A percentile compares a stretch with the other conserved stretches of the same genome.
phyloP scores from a whole-genome alignment of 2,888 invertebrate species.

The Spialia ferax region DNA sequence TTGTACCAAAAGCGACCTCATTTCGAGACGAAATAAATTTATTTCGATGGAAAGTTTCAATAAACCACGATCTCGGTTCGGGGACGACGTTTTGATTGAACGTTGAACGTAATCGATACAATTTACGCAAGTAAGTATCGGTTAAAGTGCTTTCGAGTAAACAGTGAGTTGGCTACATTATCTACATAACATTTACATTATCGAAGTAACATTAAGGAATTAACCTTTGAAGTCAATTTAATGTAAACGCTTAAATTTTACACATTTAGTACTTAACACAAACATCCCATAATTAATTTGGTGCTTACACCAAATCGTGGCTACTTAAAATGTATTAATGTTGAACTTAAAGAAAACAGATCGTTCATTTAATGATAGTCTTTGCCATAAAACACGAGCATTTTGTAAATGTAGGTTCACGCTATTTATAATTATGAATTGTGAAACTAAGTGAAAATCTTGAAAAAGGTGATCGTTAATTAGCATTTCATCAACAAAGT shows the following conservation, averaged over 20 bases:
- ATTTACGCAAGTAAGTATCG: not conserved
- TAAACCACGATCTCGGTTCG: not conserved
- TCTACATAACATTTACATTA: not conserved
- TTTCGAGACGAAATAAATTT: slow-evolving; percentile 1
- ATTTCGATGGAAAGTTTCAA: slow-evolving; percentile 11
- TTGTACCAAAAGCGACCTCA: not conserved
- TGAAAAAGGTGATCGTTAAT: too few species aligned
- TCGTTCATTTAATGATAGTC: too few species aligned
- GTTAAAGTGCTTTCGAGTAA: not conserved
- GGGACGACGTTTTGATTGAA: slow-evolving; percentile 25
- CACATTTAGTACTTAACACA: too few species aligned
- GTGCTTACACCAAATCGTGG: too few species aligned
- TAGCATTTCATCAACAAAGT: too few species aligned
- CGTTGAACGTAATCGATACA: not conserved
- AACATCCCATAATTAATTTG: too few species aligned
- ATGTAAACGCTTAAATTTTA: not conserved
- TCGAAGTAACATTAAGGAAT: not conserved
- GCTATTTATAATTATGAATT: too few species aligned
- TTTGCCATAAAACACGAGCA: too few species aligned
- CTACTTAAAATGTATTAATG: too few species aligned
- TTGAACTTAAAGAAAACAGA: too few species aligned
- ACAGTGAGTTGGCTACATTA: not conserved
- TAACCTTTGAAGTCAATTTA: not conserved
- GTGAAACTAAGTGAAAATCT: too few species aligned
- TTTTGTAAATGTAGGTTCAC: too few species aligned